Conservation (phyloP, 2,888 invertebrate genomes). For the Agrochola macilenta region DNA sequence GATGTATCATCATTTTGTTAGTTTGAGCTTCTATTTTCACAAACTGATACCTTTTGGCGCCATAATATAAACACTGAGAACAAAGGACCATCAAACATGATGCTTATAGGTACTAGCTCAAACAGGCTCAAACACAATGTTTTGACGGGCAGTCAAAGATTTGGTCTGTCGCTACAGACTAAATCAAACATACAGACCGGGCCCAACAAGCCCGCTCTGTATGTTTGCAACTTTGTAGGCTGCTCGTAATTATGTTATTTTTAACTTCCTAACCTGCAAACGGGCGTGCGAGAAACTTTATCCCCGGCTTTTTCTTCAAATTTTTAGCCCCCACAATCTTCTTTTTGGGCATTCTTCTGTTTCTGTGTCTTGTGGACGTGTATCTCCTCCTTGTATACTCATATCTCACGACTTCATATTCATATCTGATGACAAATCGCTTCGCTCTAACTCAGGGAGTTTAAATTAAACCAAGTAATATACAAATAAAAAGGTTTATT, state of each 20-base stretch:
- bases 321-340: constrained; percentile 20
- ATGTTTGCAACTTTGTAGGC: background rate
- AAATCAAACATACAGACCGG: too few species aligned
- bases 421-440: constrained; percentile 68
- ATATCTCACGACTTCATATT: constrained; percentile 14
- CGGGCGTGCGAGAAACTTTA: constrained; percentile 4
- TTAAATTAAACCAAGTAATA: constrained; percentile 60
- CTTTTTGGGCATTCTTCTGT: constrained; percentile 21
- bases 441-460: constrained; percentile 53
- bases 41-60: constrained; percentile 23
- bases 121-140: constrained; percentile 13
- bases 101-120: constrained; percentile 10
- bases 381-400: constrained; percentile 31
- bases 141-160: constrained; percentile 26
- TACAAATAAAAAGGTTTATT: constrained; percentile 57
- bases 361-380: constrained; percentile 12
- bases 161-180: background rate
- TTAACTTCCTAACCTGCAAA: constrained; percentile 41
- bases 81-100: constrained; percentile 42
- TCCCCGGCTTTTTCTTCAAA: constrained; percentile 24
- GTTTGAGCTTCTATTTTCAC: constrained; percentile 13
- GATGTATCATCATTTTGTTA: constrained; percentile 1
- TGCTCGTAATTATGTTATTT: background rate
- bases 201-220: background rate
- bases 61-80: constrained; percentile 34